phyloP scores from a whole-genome alignment of 1,140 invertebrate genomes.

The Xylocopa sonorina region DNA sequence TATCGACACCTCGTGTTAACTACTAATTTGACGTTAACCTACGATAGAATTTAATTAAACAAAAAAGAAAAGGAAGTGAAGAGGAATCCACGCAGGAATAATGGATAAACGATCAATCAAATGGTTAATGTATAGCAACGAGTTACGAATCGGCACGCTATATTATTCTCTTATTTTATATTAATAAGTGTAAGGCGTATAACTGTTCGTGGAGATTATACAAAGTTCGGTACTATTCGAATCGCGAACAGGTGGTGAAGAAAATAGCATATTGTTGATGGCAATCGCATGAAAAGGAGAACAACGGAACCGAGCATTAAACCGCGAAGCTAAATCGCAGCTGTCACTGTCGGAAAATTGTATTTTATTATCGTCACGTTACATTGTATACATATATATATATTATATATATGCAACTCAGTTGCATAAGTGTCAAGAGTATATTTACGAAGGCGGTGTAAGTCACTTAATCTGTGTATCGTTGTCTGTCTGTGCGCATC shows the following conservation, averaged over 20 bases:
- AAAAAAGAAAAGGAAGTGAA: not conserved
- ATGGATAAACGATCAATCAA: too few species aligned
- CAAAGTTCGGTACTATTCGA: not conserved
- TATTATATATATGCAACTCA: slow-evolving; percentile 62
- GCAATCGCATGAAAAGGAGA: not conserved
- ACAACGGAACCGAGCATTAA: slow-evolving; percentile 10
- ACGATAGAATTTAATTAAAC: too few species aligned
- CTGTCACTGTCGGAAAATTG: slow-evolving; percentile 23
- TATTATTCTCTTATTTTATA: too few species aligned
- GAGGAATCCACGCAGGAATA: too few species aligned
- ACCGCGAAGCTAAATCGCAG: slow-evolving; percentile 38
- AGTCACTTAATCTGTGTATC: slow-evolving; percentile 49
- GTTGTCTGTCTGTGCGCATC: slow-evolving; percentile 62
- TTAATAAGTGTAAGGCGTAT: too few species aligned
- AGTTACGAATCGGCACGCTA: too few species aligned
- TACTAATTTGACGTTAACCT: too few species aligned
- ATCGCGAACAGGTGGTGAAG: not conserved
- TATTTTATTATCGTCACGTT: slow-evolving; percentile 67
- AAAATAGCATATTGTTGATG: not conserved
- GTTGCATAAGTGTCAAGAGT: slow-evolving; percentile 68
- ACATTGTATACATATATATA: too few species aligned
- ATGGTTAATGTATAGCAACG: too few species aligned
- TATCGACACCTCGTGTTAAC: too few species aligned
- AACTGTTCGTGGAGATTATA: not conserved
- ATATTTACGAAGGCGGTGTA: slow-evolving; percentile 60